These are phyloP conservation scores for Ceratoteleas bidentatus DNA, from an alignment of 1,140 invertebrate genomes.

Conservation along the genomic window DNA sequence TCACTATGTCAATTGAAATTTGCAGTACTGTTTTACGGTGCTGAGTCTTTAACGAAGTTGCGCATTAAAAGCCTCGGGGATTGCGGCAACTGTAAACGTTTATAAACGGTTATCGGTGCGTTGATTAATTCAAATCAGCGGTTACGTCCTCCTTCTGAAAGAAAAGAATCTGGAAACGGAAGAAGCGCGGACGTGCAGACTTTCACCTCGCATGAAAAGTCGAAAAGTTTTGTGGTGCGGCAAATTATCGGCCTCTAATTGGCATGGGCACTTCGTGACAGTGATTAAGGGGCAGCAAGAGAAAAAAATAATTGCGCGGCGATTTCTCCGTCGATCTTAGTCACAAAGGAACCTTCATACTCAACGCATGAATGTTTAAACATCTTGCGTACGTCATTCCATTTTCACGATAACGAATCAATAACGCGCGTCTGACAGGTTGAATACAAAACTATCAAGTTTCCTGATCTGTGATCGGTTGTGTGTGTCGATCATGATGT, in stretches of 20 bases:
- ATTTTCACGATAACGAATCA: conserved; percentile 30
- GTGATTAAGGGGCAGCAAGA: too few relatives aligned
- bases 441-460: too few relatives aligned
- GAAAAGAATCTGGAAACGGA: neutral
- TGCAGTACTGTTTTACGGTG: too few relatives aligned
- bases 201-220: neutral
- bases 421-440: conserved; percentile 18
- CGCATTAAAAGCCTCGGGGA: too few relatives aligned
- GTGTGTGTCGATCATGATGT: too few relatives aligned
- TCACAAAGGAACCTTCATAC: neutral
- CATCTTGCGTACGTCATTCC: conserved; percentile 14
- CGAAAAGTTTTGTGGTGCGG: neutral
- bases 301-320: neutral
- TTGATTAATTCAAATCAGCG: neutral
- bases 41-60: too few relatives aligned
- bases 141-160: too few relatives aligned
- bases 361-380: conserved; percentile 16
- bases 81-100: too few relatives aligned
- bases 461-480: too few relatives aligned
- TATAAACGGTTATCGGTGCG: too few relatives aligned
- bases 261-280: neutral
- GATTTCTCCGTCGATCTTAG: conserved; percentile 11
- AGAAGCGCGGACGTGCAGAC: neutral
- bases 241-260: too few relatives aligned
- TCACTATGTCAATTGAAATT: too few relatives aligned